A percentile compares a stretch with the other conserved stretches of the same genome.
Conservation (phyloP, 2,113 vertebrate species). For the Baryphthengus martii region DNA sequence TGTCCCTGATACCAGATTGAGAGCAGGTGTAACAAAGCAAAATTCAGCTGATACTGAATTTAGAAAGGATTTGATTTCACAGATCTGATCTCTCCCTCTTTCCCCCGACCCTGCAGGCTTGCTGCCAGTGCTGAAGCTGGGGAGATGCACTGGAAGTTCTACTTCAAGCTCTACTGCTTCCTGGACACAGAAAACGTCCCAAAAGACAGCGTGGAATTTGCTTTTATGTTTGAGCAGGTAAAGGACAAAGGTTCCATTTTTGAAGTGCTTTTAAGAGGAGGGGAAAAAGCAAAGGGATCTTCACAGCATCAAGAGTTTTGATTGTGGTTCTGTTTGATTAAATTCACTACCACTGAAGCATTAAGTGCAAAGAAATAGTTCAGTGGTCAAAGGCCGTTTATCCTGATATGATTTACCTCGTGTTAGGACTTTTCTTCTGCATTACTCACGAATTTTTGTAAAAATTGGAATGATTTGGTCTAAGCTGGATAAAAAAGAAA, state of each 20-base stretch:
- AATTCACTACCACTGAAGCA: not conserved
- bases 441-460: not conserved
- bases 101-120: constrained; percentile 62
- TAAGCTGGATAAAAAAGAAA: not conserved
- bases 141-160: constrained; percentile 87
- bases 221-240: constrained; percentile 99
- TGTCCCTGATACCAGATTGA: not conserved
- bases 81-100: not conserved
- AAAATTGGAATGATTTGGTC: not conserved
- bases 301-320: not conserved
- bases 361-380: not conserved
- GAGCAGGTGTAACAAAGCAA: not conserved
- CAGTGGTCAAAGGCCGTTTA: not conserved
- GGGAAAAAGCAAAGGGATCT: not conserved
- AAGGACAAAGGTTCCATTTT: not conserved
- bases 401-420: not conserved
- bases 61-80: not conserved
- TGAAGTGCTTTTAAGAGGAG: not conserved
- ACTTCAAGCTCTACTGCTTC: constrained; percentile 99
- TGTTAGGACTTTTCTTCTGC: not conserved
- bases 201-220: constrained; percentile 94
- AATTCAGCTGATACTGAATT: not conserved
- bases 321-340: not conserved
- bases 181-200: constrained; percentile 89
- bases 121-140: constrained; percentile 76